Evolutionary conservation across 2,797 vertebrate genomes (phyloP), one percentile per base, ranked within the genome.

Genomic region (Acridotheres tristis): DNA sequence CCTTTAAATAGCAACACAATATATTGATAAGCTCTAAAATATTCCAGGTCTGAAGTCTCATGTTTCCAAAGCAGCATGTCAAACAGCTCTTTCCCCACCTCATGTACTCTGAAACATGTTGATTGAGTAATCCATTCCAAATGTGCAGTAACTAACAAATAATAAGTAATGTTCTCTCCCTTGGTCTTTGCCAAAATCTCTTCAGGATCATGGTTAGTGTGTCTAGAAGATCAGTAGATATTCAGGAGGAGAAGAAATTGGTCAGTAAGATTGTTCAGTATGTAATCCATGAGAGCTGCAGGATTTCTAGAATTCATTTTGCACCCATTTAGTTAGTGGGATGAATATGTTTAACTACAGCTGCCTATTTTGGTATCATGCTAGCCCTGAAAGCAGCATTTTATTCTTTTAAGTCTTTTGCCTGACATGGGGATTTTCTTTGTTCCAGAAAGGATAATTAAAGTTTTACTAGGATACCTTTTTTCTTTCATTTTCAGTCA

Each of bases 131-230:
- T 58, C 43, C 53, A 23, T 87, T 92, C 50, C 67, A 69, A 88
- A 89, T 86, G 65, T 84, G 50, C 51, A 90, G 74, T 80, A 45
- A 48, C 42, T 89, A 67, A 57, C 47, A 76, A 91, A 79, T 78
- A 84, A 19, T 30, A 78, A 80, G 88, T 66, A 76, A 90, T 26
- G 63, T 85, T 90, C 66, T 97, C 68, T 96, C 85, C 85, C 88
- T 90, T 96, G 90, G 85, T 95, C 96, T 97, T 97, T 93, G 94
- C 83, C 68, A 45, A 69, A 93, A 87, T 96, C 78, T 96, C 96
- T 97, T 85, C 90, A 96, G 89, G 54, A 96, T 85, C 91, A 45
- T 89, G 92, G 84, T 95, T 91, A 94, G 76, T 81, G 27, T 95
- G 81, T 96, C 91, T 94, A 96, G 74, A 87, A 96, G 94, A 90